Evolutionary conservation across 2,797 vertebrate species (phyloP).

Genomic region (Dallia pectoralis): DNA sequence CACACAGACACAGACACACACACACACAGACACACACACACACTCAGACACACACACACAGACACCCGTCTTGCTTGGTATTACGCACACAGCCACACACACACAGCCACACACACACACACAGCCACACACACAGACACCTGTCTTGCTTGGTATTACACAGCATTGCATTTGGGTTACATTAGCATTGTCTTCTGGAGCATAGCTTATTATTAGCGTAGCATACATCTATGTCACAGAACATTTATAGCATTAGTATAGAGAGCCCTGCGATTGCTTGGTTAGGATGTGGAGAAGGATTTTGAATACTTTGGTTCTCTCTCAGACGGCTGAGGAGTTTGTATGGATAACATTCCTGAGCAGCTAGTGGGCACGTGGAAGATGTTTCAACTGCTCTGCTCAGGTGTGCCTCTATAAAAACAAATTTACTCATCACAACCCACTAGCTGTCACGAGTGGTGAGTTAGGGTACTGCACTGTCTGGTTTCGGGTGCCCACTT

Average conservation of each 20-base stretch:
- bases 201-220: conserved; percentile 30
- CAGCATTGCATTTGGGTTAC: background rate
- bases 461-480: too few relatives aligned
- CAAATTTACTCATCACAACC: background rate
- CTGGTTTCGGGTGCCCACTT: too few relatives aligned
- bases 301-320: conserved; percentile 17
- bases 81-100: background rate
- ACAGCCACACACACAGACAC: conserved; percentile 15
- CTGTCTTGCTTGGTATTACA: conserved; percentile 13
- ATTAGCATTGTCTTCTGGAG: conserved; percentile 13
- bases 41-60: background rate
- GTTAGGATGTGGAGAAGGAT: conserved; percentile 21
- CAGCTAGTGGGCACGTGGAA: conserved; percentile 26
- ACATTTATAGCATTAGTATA: conserved; percentile 20
- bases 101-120: too few relatives aligned
- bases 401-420: too few relatives aligned
- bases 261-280: conserved; percentile 26
- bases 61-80: too few relatives aligned
- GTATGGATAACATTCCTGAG: conserved; percentile 35
- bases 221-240: conserved; percentile 11
- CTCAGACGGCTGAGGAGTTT: conserved; percentile 31
- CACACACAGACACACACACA: too few relatives aligned
- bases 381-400: conserved; percentile 40
- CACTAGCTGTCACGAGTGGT: background rate
- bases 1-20: too few relatives aligned